Conservation (phyloP, 2,797 vertebrate genomes). For the Coracias cyanogaster region DNA sequence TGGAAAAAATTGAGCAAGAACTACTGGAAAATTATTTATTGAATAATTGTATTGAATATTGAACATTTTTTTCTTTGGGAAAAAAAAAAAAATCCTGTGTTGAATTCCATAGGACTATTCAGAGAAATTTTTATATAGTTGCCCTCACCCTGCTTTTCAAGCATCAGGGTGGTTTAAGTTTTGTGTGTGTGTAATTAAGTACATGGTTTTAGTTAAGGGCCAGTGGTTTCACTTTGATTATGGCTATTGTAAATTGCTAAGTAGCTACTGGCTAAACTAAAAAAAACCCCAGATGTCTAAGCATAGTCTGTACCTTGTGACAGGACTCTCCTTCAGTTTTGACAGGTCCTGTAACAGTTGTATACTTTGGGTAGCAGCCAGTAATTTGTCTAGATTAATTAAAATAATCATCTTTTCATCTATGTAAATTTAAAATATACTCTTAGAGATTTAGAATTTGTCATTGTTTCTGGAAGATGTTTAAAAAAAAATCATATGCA, state of each 20-base stretch:
- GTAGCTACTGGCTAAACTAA: neutral
- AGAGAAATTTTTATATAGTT: neutral
- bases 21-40: neutral
- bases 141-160: neutral
- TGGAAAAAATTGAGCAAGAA: neutral
- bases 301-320: neutral
- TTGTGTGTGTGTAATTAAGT: neutral
- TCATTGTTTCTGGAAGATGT: neutral
- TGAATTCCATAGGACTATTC: neutral
- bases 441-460: neutral
- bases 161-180: neutral
- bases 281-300: neutral
- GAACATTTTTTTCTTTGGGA: neutral
- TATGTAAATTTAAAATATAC: neutral
- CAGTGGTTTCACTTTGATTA: neutral
- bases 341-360: neutral
- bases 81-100: neutral
- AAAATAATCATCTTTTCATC: neutral
- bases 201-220: neutral
- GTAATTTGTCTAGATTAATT: neutral
- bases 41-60: neutral
- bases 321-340: neutral
- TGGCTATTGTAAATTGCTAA: neutral
- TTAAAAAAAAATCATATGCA: neutral
- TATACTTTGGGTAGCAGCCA: neutral